Percentiles rank a stretch among this genome's conserved stretches.
These are phyloP conservation scores for Gonatopus flavifemur DNA, from an alignment of 1,140 invertebrate genomes.

Conservation along the genomic window DNA sequence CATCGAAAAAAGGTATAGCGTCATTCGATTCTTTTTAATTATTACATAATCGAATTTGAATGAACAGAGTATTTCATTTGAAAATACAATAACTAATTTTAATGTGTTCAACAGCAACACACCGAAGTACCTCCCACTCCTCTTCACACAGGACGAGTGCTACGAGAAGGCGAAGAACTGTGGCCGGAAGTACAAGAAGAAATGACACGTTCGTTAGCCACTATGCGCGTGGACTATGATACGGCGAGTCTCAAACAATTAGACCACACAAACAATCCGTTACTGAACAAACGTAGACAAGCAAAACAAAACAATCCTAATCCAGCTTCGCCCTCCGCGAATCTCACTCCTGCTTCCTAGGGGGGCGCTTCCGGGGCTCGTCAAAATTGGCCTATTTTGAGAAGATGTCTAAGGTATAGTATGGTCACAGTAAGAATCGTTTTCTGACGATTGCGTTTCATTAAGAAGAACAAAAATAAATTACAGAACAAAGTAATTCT, in stretches of 20 bases:
- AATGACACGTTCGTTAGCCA: constrained; percentile 94
- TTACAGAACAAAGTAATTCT: constrained; percentile 8
- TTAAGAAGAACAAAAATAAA: constrained; percentile 12
- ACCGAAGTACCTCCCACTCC: constrained; percentile 91
- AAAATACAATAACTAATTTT: constrained; percentile 9
- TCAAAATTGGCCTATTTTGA: constrained; percentile 26
- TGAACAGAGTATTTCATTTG: too few relatives aligned
- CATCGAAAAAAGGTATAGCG: too few relatives aligned
- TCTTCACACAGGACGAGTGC: constrained; percentile 81
- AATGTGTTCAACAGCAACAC: constrained; percentile 69
- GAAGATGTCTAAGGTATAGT: constrained; percentile 32
- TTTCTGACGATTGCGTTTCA: constrained; percentile 26
- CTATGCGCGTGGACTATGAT: constrained; percentile 96
- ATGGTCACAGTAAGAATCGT: constrained; percentile 30
- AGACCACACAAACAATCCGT: constrained; percentile 87
- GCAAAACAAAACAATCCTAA: constrained; percentile 36
- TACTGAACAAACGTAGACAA: constrained; percentile 80
- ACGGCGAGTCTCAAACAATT: constrained; percentile 71
- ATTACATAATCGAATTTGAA: neutral
- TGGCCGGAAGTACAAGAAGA: constrained; percentile 98
- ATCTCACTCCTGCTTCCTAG: constrained; percentile 39
- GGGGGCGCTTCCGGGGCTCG: constrained; percentile 11
- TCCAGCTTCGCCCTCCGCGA: constrained; percentile 22
- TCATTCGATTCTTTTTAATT: too few relatives aligned
- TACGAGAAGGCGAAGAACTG: constrained; percentile 86